Base-by-base conservation (phyloP, 2,888 invertebrate genomes). In the Linyphia triangularis region DNA sequence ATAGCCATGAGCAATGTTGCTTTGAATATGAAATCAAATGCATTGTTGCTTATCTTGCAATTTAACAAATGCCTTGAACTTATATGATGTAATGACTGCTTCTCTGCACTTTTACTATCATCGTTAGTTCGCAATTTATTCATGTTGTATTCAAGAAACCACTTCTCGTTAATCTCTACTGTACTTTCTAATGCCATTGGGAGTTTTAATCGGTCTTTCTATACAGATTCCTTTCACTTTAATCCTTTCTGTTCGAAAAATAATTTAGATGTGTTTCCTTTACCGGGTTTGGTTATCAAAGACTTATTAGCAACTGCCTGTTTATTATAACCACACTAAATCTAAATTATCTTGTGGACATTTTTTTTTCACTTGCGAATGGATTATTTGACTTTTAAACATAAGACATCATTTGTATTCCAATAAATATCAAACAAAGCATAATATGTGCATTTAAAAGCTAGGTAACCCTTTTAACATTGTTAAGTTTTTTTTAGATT, bases 11-110 rank as follows among this genome's bases (percentile, higher is more conserved):
- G 26, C 37, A 22, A 37, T 6, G 40, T 40, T 16, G 26, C 33
- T n/a, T 37, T 26, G n/a, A 77, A 63, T 40, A 77, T 40, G 13
- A 63, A 6, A 26, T 40, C 22, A 77, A 77, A 77, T 16, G 77
- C 77, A 40, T 63, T 77, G 24, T 63, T 63, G 13, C 22, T 37
- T 10, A 30, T 33, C 16, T 30, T 73, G 22, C 7, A 28, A 28
- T n/a, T 19, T n/a, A 10, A 59, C 4, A 30, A 30, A 59, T 13
- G 5, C 19, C 13, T 59, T 2, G 73, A 51, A 24, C 1, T 73
- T 19, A 51, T 16, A n/a, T 51, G 9, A 5, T 51, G 16, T 16
- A 5, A n/a, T 51, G n/a, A 16, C 51, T 51, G 13, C n/a, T n/a
- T 51, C 3, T n/a, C n/a, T 16, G n/a, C 16, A 51, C 16, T 51